Base-by-base conservation (phyloP, 2,888 invertebrate genomes). In the Volucella zonaria region DNA sequence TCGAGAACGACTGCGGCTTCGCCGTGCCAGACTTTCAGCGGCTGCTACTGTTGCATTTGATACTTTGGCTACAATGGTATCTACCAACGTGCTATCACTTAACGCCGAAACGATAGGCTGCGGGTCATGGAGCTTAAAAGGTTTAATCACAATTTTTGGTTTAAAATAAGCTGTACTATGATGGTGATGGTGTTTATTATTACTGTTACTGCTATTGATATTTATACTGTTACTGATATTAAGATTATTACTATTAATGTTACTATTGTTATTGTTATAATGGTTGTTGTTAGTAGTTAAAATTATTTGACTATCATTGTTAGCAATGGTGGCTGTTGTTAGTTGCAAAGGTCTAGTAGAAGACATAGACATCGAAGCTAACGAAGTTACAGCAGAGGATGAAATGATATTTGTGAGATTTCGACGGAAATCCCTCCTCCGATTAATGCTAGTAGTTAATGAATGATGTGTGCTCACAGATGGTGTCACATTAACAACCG, bases 111-210 rank as follows among this genome's bases (percentile, higher is more conserved):
- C 91, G 83, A 91, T 88, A 62, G 91, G 90, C 92, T 89, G 90
- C 89, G 91, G 90, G 89, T 92, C 91, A 88, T 91, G 90, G 89
- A 92, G 90, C 91, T 92, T 92, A 89, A 92, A 92, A 82, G 92
- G 92, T 89, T 92, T 92, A 88, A 92, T 92, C 89, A 91, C 89
- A 88, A 92, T 91, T 90, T 91, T 92, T 73, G 90, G 89, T 89
- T 92, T 92, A 81, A 81, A 85, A 85, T 85, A 85, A 54, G 67
- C 58, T 51, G 76, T 40, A 56, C 67, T 80, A 76, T 76, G 71
- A 73, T 89, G 78, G 61, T 87, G 82, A 14, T 81, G 86, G 59
- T 82, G 68, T 40, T 71, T 87, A 82, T 88, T 88, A 75, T 88
- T 74, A 79, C 42, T 82, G 54, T 80, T 78, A 62, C 6, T 31